Conservation (phyloP, 2,797 vertebrate genomes). For the Gouania willdenowi region DNA sequence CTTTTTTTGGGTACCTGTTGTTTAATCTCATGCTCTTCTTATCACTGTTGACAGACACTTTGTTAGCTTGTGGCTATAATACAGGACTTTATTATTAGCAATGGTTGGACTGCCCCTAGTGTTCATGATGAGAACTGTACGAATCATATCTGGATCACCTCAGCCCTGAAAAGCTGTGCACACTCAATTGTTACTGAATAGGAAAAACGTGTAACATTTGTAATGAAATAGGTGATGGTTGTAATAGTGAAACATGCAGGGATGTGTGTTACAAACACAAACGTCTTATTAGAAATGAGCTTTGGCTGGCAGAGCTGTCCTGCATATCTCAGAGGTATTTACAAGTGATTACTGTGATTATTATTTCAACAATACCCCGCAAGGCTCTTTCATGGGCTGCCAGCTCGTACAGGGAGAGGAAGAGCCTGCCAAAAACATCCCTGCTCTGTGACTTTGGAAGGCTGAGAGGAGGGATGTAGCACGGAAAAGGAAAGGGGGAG, state of each 20-base stretch:
- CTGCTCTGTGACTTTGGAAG: slow-evolving; percentile 60
- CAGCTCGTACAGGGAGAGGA: slow-evolving; percentile 63
- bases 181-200: slow-evolving; percentile 15
- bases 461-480: slow-evolving; percentile 5
- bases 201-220: slow-evolving; percentile 46
- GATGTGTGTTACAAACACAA: slow-evolving; percentile 55
- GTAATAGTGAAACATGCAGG: slow-evolving; percentile 50
- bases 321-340: slow-evolving; percentile 73
- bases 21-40: slow-evolving; percentile 17
- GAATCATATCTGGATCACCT: background rate
- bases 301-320: slow-evolving; percentile 60
- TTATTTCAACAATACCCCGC: slow-evolving; percentile 83
- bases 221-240: slow-evolving; percentile 42
- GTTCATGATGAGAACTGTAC: slow-evolving; percentile 13
- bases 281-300: slow-evolving; percentile 59
- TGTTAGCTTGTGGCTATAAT: background rate
- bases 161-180: slow-evolving; percentile 6
- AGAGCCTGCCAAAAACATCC: slow-evolving; percentile 69
- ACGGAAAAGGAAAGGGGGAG: background rate
- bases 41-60: slow-evolving; percentile 7
- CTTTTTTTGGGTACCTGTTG: slow-evolving; percentile 11
- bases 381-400: slow-evolving; percentile 79
- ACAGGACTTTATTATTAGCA: background rate
- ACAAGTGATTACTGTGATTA: slow-evolving; percentile 76
- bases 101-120: slow-evolving; percentile 17